Percentiles rank a stretch among this genome's conserved stretches.
Conservation (phyloP, 2,888 invertebrate species). For the Fragum whitleyi region DNA sequence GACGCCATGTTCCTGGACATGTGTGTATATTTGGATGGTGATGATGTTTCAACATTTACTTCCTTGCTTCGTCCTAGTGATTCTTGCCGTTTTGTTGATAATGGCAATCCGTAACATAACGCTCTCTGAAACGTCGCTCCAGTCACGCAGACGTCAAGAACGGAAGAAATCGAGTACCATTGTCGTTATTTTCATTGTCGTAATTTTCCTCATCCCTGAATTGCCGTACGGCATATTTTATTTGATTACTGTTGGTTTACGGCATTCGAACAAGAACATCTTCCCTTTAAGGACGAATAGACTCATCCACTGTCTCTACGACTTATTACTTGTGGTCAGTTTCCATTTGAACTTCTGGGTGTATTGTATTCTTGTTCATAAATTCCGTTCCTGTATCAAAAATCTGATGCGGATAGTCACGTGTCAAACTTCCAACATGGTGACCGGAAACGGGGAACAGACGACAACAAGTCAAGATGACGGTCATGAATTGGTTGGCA, state of each 20-base stretch:
- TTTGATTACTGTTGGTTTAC: constrained; percentile 35
- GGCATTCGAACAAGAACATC: constrained; percentile 35
- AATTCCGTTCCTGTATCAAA: constrained; percentile 47
- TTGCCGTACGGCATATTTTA: constrained; percentile 60
- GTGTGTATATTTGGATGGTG: constrained; percentile 58
- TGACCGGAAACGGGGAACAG: constrained; percentile 6
- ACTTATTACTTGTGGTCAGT: constrained; percentile 46
- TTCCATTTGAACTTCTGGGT: constrained; percentile 66
- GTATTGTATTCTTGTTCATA: constrained; percentile 46
- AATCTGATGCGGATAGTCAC: constrained; percentile 25
- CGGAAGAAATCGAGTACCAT: constrained; percentile 41
- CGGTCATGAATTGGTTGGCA: constrained; percentile 37
- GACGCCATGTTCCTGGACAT: constrained; percentile 51
- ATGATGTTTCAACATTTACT: constrained; percentile 49
- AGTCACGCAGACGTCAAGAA: not conserved
- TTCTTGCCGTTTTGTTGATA: constrained; percentile 33
- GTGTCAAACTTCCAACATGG: constrained; percentile 21
- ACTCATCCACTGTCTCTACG: constrained; percentile 53
- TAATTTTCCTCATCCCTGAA: constrained; percentile 59
- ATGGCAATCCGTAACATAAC: constrained; percentile 12
- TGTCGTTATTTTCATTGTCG: constrained; percentile 48
- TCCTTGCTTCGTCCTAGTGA: constrained; percentile 38
- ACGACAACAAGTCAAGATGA: constrained; percentile 30
- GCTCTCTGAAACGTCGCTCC: not conserved
- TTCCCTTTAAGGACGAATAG: constrained; percentile 50